Conservation (phyloP, 2,888 invertebrate genomes). For the Thymelicus acteon region DNA sequence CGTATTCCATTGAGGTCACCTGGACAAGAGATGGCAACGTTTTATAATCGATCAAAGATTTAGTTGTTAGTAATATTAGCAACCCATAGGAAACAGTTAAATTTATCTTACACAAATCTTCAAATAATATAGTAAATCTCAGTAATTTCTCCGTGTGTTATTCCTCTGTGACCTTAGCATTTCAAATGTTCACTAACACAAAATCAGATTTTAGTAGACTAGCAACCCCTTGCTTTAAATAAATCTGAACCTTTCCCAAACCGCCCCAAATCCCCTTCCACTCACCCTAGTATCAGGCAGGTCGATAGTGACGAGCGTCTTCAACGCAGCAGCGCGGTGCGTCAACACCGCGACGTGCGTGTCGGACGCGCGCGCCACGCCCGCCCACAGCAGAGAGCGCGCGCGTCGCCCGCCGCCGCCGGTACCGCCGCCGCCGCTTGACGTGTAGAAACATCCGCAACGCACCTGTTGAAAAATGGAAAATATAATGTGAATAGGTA, state of each 20-base stretch:
- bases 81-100: no score
- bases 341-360: conserved; percentile 92
- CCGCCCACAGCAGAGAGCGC: conserved; percentile 95
- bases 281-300: conserved; percentile 90
- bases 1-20: conserved; percentile 93
- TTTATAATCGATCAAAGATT: no score
- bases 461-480: conserved; percentile 86
- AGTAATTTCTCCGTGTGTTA: no score
- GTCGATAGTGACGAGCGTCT: conserved; percentile 91
- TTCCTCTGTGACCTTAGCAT: no score
- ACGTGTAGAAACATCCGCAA: conserved; percentile 95
- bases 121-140: no score
- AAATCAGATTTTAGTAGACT: no score
- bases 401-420: conserved; percentile 85
- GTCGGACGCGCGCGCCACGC: conserved; percentile 90
- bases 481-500: no score
- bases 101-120: no score
- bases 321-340: conserved; percentile 89
- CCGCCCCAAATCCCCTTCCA: not conserved
- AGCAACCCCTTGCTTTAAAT: no score
- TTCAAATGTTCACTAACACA: no score
- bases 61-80: no score
- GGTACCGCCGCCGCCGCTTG: conserved; percentile 62
- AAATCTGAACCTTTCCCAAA: no score
- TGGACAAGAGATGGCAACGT: conserved; percentile 47